Base-by-base conservation (phyloP, 1,140 invertebrate genomes). In the Apis cerana region DNA sequence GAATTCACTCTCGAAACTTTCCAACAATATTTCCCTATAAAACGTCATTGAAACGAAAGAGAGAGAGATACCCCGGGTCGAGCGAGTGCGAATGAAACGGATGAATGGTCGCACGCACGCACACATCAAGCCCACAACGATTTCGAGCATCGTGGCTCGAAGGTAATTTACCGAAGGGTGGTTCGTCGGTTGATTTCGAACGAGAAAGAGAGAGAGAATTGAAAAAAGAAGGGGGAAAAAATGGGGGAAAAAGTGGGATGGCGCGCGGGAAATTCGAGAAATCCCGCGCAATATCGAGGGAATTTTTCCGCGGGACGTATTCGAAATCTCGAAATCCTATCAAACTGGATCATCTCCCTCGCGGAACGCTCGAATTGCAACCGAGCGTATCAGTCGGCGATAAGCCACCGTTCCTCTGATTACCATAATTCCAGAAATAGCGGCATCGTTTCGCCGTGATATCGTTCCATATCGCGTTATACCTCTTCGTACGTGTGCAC, bases 381-480 rank as follows among this genome's bases (percentile, higher is more conserved):
- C 67, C 56, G 54, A 80, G 61, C 78, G 83, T 86, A 86, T 86
- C 85, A 86, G 78, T 70, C 83, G 58, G 52, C 85, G 80, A 86
- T 86, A 86, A 86, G 84, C 85, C 80, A 70, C 43, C 84, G 75
- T 82, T 79, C 69, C 19, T 43, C 80, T 85, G 85, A 86, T 86
- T 86, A 86, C 79, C 85, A 86, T 85, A 86, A 86, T 86, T 86
- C 85, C 85, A 86, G 85, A 86, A 86, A 86, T 86, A 78, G 75
- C 69, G 12, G 58, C 67, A 75, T 75, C 59, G 72, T 86, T 82
- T 77, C 62, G 62, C 27, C 33, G 74, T 82, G 76, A 85, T 85
- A 77, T 61, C 56, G 50, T 82, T 82, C 64, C 69, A 33, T 56
- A 27, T 33, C 43, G 52, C 43, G 11, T 33, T 68, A 33, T 13